Evolutionary conservation across 2,888 invertebrate species (phyloP), one percentile per base, ranked within the genome.

Genomic region (Actias luna): DNA sequence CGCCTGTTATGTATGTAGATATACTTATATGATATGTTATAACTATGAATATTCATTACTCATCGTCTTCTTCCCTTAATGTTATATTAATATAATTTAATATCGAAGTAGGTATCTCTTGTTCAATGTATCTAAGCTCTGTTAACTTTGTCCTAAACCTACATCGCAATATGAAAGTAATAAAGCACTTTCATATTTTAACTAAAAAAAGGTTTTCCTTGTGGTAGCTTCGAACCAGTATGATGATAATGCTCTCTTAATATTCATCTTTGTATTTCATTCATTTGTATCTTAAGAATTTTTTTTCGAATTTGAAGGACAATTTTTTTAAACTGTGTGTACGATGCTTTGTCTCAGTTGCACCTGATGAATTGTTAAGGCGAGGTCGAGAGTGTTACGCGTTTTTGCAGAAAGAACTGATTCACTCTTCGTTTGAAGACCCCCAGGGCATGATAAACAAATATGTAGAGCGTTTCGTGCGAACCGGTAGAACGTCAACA

Each of bases 91-190:
- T 16, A 10, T 42, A 5, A 39, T 36, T 27, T 42, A 42, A 35
- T 36, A 39, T 42, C 33, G 29, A 55, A 55, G 25, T 14, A 16
- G 29, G 29, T 29, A 55, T 29, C 55, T 55, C 29, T 29, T 29
- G 16, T 55, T 29, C n/a, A 55, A 55, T 55, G 29, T 29, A 29
- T 5, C 16, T 55, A 55, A 55, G 55, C 55, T 55, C 55, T 55
- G 55, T 55, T 29, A 55, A 29, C n/a, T 60, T 60, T 46, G 46
- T 42, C 33, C 33, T 29, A 27, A 55, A n/a, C 55, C 29, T 29
- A 55, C 55, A 55, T 29, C 55, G 29, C 29, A 55, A 1, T 29
- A 29, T 55, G 55, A 55, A 55, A 29, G 55, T 29, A 55, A 55
- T 55, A 55, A 55, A 55, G 16, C 29, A 55, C 29, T 14, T 55